Base-by-base conservation (phyloP, 2,797 vertebrate genomes). In the Spizella passerina region DNA sequence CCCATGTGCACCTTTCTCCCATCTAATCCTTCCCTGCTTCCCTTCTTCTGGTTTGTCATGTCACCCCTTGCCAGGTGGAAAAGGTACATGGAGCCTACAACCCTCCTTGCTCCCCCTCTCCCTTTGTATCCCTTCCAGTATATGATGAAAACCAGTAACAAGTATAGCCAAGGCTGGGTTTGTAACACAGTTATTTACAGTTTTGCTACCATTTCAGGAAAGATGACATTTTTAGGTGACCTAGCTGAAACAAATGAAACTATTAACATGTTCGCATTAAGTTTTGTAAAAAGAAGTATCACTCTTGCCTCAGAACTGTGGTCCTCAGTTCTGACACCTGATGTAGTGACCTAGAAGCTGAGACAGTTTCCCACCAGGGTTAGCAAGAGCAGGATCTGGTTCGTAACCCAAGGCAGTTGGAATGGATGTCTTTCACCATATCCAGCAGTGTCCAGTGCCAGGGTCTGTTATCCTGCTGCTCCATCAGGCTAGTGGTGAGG, bases 161-260 rank as follows among this genome's bases (percentile, higher is more conserved):
- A 61, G 38, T 10, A 65, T 34, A 91, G 19, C 27, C 17, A 26
- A 81, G 59, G 24, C 79, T 81, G 44, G 7, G 14, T 92, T 90
- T 79, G 41, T 83, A 92, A 78, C 2, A 9, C 79, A 92, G 53
- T 84, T 95, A 91, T 91, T 94, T 96, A 93, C 79, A 44, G 72
- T 89, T 93, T 72, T 93, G 50, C 79, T 89, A 71, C 72, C 46
- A 70, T 83, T 72, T 83, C 38, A 49, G 76, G 65, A 18, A 65
- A 63, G 82, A 63, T 86, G 84, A 95, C 79, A 24, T 81, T 94
- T 97, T 85, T 87, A 92, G 94, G 96, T 83, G 93, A 93, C 69
- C 55, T 72, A 72, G 59, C 69, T 78, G 72, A 88, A 93, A 59
- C 65, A 83, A 94, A 92, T 86, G 76, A 79, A 83, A 38, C 6